phyloP scores from a whole-genome alignment of 2,113 vertebrate species.

The Pandion haliaetus region DNA sequence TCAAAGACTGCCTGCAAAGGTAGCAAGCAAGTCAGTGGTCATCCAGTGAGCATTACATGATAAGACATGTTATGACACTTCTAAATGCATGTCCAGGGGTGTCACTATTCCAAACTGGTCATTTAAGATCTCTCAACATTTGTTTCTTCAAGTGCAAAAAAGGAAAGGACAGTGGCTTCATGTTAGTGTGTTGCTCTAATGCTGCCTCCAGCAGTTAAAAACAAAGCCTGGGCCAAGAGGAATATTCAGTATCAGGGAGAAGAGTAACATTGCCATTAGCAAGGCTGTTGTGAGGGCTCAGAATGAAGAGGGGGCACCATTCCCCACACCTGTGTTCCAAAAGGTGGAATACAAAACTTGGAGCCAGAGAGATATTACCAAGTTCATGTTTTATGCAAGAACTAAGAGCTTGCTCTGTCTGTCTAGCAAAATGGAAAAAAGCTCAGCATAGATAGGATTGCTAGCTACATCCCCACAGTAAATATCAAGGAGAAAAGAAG shows the following conservation, averaged over 20 bases:
- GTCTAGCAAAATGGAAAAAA: not conserved
- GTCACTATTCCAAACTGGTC: not conserved
- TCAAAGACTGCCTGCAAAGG: not conserved
- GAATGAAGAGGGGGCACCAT: fast-evolving
- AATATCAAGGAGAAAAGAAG: conserved; percentile 31
- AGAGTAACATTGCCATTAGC: not conserved
- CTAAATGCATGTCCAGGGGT: not conserved
- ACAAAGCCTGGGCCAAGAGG: not conserved
- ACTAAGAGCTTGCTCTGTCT: not conserved
- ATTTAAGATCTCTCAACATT: not conserved
- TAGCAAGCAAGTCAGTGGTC: not conserved
- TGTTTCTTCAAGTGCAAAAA: not conserved
- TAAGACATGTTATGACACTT: fast-evolving
- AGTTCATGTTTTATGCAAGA: not conserved
- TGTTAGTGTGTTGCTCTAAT: not conserved
- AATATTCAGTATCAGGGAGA: not conserved
- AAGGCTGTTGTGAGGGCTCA: not conserved
- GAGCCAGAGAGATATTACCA: not conserved
- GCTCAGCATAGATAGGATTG: not conserved
- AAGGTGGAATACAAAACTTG: not conserved
- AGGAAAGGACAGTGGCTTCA: not conserved
- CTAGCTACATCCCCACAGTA: not conserved
- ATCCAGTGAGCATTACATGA: not conserved
- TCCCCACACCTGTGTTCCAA: not conserved
- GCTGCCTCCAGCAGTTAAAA: not conserved